A percentile compares a stretch with the other conserved stretches of the same genome.
Conservation (phyloP, 2,797 vertebrate species). For the Sebastes hubbsi region DNA sequence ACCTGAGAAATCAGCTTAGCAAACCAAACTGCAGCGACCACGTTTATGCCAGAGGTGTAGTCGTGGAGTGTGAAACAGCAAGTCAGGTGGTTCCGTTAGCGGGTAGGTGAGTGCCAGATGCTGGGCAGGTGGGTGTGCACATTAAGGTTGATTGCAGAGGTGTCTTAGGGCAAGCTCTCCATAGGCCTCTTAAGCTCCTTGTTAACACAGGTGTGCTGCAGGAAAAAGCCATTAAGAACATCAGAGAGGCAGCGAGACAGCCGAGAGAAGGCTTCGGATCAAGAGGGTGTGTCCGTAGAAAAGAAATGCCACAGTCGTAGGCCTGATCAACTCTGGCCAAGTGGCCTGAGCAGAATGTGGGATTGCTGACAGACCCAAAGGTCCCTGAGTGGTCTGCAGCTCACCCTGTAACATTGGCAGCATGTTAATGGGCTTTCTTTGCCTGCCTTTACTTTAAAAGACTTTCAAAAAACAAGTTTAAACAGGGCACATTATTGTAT, state of each 20-base stretch:
- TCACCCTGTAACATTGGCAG: background rate
- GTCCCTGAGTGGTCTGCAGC: background rate
- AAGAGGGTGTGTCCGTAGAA: background rate
- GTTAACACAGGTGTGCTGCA: background rate
- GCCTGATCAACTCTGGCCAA: background rate
- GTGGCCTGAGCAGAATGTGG: too few relatives aligned
- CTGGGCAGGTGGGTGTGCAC: background rate
- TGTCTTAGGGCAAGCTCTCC: background rate
- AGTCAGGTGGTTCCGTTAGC: background rate
- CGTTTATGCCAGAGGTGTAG: background rate
- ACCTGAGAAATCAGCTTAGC: background rate
- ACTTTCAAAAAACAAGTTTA: background rate
- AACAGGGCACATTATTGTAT: background rate
- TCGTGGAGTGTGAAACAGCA: background rate
- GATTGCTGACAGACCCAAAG: background rate
- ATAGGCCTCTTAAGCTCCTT: background rate
- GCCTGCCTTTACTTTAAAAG: background rate
- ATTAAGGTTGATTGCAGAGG: background rate
- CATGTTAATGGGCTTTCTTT: background rate
- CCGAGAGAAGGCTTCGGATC: background rate
- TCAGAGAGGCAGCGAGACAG: background rate
- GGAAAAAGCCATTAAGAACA: slow-evolving; percentile 7
- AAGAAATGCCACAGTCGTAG: background rate
- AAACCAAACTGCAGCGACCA: background rate
- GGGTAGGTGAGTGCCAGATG: background rate